Conservation (phyloP, 2,797 vertebrate species). For the Rhinichthys osculus region DNA sequence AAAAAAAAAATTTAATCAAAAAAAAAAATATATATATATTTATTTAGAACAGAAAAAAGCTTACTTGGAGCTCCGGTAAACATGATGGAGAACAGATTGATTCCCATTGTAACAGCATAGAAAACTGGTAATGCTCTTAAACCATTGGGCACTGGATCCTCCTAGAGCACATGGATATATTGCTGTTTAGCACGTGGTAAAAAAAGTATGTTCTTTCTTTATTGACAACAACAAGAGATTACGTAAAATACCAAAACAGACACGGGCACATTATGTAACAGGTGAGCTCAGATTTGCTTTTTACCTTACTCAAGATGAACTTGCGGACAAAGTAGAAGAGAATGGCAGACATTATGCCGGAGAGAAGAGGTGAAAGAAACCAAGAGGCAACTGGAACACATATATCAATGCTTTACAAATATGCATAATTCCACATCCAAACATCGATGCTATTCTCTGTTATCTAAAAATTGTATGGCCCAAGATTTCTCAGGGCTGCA, state of each 20-base stretch:
- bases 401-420: background rate
- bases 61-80: conserved; percentile 92
- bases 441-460: background rate
- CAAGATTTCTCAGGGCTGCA: conserved; percentile 18
- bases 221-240: conserved; percentile 33
- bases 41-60: conserved; percentile 67
- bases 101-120: conserved; percentile 90
- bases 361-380: conserved; percentile 95
- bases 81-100: conserved; percentile 97
- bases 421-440: conserved; percentile 5
- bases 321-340: conserved; percentile 89
- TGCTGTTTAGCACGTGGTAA: conserved; percentile 18
- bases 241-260: background rate
- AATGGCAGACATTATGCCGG: conserved; percentile 92
- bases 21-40: background rate
- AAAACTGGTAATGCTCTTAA: conserved; percentile 90
- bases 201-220: background rate
- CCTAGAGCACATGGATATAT: conserved; percentile 71
- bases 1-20: background rate
- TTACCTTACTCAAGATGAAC: conserved; percentile 91
- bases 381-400: conserved; percentile 87
- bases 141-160: conserved; percentile 91
- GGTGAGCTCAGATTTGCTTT: background rate
- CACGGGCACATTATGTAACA: conserved; percentile 13
- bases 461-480: background rate